phyloP scores from a whole-genome alignment of 2,113 vertebrate species.

The rat (Rattus norvegicus) region DNA sequence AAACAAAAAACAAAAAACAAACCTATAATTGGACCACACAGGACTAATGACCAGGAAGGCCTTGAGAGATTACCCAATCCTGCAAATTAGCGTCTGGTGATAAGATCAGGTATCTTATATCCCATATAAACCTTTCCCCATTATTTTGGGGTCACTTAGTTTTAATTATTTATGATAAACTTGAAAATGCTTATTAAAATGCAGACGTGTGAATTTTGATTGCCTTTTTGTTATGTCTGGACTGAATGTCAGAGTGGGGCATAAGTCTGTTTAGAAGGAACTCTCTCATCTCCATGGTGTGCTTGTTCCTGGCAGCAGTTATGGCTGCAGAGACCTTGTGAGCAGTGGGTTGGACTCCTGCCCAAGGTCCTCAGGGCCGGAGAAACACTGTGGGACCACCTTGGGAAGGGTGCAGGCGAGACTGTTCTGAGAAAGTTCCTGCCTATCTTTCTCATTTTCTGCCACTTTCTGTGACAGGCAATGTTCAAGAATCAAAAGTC shows the following conservation, averaged over 20 bases:
- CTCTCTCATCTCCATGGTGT: constrained; percentile 35
- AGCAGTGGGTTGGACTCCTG: constrained; percentile 40
- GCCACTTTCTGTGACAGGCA: constrained; percentile 28
- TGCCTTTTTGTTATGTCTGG: constrained; percentile 34
- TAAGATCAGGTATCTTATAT: constrained; percentile 58
- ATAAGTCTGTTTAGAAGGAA: constrained; percentile 37
- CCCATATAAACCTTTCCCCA: constrained; percentile 52
- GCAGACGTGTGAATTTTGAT: constrained; percentile 48
- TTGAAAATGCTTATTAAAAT: constrained; percentile 68
- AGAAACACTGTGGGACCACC: constrained; percentile 29
- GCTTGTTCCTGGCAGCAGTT: constrained; percentile 30
- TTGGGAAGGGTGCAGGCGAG: constrained; percentile 23
- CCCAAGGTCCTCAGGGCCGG: constrained; percentile 37
- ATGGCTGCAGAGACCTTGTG: constrained; percentile 16
- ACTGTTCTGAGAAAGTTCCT: constrained; percentile 25
- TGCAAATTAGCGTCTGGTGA: constrained; percentile 42
- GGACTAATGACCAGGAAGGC: constrained; percentile 34
- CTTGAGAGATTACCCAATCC: constrained; percentile 39
- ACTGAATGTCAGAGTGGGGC: constrained; percentile 15
- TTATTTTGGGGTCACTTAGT: constrained; percentile 63
- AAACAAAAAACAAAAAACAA: neutral
- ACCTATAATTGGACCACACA: neutral
- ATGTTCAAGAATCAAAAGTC: constrained; percentile 35
- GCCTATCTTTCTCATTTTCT: constrained; percentile 52
- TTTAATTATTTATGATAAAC: constrained; percentile 68